Evolutionary conservation across 2,888 invertebrate genomes (phyloP), one percentile per base, ranked within the genome.

Genomic region (Patella ulyssiponensis): DNA sequence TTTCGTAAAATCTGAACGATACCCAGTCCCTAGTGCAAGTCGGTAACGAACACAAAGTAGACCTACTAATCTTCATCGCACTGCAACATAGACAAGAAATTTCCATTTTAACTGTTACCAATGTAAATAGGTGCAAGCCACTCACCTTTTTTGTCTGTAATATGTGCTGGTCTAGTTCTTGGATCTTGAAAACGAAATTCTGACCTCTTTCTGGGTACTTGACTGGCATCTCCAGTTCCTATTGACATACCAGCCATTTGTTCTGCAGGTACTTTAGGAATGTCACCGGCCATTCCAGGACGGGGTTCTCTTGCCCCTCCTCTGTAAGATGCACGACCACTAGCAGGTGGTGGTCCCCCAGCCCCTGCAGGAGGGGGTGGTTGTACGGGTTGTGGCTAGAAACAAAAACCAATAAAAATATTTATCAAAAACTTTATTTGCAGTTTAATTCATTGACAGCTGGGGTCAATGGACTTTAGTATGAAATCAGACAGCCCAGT

Each of bases 261-360:
- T 17, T 85, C 85, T 14, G 79, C 81, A 0, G 86, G 85, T 0
- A 84, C 81, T 52, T 75, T 79, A 52, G 77, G 75, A 15, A 81
- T 83, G 12, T 81, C 85, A 17, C 82, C 85, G 7, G 84, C 84
- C 77, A 82, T 82, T 5, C 88, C 88, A 20, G 87, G 86, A 14
- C 84, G 82, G 3, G 84, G 80, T 17, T 87, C 86, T 4, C 85
- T 80, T 0, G 87, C 86, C 0, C 88, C 88, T 14, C 89, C 89
- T 27, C 88, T 82, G 77, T 86, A 86, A 12, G 85, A 85, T 1
- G 89, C 88, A n/a, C 89, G 77, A 4, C 88, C 88, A 83, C 87
- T 87, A 2, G 86, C 83, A 27, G 86, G 83, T 53, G 86, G 86
- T 17, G 83, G 83, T 11, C 82, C 85, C 14, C 81, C 84, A 69